phyloP scores from a whole-genome alignment of 2,797 vertebrate genomes.

The Sparus aurata region DNA sequence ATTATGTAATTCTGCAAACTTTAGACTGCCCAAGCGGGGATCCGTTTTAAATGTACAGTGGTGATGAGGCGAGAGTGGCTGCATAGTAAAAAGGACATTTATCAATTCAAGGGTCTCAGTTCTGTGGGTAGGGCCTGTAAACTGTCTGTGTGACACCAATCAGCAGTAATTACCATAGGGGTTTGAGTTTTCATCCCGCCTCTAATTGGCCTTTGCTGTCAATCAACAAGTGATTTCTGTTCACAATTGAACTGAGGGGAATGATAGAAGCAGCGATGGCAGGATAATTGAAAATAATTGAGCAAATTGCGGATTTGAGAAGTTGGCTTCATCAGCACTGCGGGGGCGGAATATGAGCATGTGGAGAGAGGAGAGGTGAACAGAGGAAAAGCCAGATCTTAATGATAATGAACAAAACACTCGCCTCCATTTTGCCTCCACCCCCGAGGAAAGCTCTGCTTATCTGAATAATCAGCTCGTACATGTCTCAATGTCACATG shows the following conservation, averaged over 20 bases:
- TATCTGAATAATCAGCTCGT: conserved; percentile 81
- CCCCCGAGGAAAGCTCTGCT: conserved; percentile 76
- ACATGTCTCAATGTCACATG: conserved; percentile 76
- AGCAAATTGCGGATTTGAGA: conserved; percentile 84
- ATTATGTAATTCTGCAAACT: conserved; percentile 51
- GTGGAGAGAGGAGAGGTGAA: conserved; percentile 75
- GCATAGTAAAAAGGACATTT: conserved; percentile 42
- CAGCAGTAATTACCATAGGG: conserved; percentile 82
- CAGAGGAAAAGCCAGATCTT: conserved; percentile 79
- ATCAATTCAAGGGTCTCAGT: conserved; percentile 49
- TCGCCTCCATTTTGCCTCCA: conserved; percentile 77
- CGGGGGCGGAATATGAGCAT: conserved; percentile 78
- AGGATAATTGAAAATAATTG: conserved; percentile 89
- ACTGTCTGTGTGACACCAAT: conserved; percentile 83
- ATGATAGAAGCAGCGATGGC: conserved; percentile 80
- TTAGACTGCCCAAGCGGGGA: conserved; percentile 29
- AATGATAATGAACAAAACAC: conserved; percentile 86
- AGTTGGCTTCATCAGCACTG: conserved; percentile 83
- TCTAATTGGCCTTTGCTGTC: conserved; percentile 86
- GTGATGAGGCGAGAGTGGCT: conserved; percentile 15
- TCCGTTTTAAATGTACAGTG: conserved; percentile 36
- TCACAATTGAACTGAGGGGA: conserved; percentile 83
- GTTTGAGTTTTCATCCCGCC: conserved; percentile 74
- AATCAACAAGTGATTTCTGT: conserved; percentile 87
- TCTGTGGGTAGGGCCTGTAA: conserved; percentile 65